phyloP scores from a whole-genome alignment of 2,797 vertebrate species.

The Eulemur albifrons region DNA sequence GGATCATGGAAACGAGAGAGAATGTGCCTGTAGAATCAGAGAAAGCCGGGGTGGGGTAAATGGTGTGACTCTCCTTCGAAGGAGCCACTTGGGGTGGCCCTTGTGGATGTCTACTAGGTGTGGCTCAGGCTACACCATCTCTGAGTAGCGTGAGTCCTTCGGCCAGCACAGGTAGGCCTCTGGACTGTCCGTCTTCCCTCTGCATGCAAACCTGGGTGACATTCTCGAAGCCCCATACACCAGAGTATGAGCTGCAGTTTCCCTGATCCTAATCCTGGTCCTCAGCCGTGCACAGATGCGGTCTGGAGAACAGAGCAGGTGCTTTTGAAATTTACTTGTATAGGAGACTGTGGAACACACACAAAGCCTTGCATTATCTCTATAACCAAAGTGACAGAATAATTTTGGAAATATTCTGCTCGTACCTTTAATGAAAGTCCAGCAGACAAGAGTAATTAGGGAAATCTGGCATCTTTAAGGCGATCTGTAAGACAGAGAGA shows the following conservation, averaged over 20 bases:
- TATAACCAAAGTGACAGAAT: background rate
- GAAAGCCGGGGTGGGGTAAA: background rate
- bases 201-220: background rate
- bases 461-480: background rate
- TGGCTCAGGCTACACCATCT: background rate
- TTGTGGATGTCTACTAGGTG: too few relatives aligned
- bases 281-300: background rate
- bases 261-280: background rate
- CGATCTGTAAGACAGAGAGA: background rate
- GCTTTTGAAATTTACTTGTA: background rate
- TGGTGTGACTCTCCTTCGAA: background rate
- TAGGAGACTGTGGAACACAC: background rate
- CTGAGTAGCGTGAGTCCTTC: too few relatives aligned
- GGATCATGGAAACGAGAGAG: background rate
- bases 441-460: background rate
- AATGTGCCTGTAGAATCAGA: background rate
- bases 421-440: background rate
- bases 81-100: background rate
- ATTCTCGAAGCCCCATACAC: background rate
- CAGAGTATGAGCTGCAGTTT: background rate
- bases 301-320: background rate
- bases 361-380: background rate
- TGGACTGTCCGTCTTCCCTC: background rate
- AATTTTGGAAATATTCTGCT: background rate
- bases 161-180: too few relatives aligned